Evolutionary conservation across 23 tunicate genomes (phyloP), one percentile per base, ranked within the genome.

Genomic region (Phallusia fumigata): DNA sequence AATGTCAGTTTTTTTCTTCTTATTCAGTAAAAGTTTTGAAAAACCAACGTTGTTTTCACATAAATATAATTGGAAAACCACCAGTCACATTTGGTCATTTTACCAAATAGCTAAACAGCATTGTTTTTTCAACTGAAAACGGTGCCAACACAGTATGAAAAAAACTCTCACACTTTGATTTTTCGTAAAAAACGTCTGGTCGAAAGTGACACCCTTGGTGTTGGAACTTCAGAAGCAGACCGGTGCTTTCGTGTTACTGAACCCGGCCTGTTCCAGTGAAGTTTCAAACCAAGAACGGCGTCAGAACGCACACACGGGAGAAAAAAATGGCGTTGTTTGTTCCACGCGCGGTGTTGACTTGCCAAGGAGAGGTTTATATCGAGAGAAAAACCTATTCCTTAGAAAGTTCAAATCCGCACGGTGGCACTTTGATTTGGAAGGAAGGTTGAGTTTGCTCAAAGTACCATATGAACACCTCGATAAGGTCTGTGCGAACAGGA

Each of bases 201-300:
- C 22, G 78, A 34, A 3, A 74, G 35, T 19, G 78, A 31, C 36
- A 31, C 28, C 26, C 58, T 65, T 36, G 52, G 77, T 35, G 22
- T n/a, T 53, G 26, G 77, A 84, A 77, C 88, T 84, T 75, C 80
- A 75, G 45, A 31, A 73, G 36, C 82, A 84, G 88, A 74, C 86
- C 28, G 86, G 52, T n/a, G 5, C 0, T 19, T 28, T 18, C 10
- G 78, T 30, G 11, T 16, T 11, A 21, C 28, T 0, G 53, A 64
- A 32, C n/a, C 44, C 82, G 88, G 88, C 88, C 88, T 84, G 88
- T 84, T 84, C 82, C 82, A 36, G 52, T 75, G 88, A 84, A 84
- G 88, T 84, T 84, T 84, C 88, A 77, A 35, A 58, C 32, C 49
- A 34, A 52, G 58, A 74, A 21, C 11, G 69, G 69, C 16, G 69